A percentile compares a stretch with the other conserved stretches of the same genome.
Conservation (phyloP, 2,113 vertebrate species). For the Triplophysa siluroides region DNA sequence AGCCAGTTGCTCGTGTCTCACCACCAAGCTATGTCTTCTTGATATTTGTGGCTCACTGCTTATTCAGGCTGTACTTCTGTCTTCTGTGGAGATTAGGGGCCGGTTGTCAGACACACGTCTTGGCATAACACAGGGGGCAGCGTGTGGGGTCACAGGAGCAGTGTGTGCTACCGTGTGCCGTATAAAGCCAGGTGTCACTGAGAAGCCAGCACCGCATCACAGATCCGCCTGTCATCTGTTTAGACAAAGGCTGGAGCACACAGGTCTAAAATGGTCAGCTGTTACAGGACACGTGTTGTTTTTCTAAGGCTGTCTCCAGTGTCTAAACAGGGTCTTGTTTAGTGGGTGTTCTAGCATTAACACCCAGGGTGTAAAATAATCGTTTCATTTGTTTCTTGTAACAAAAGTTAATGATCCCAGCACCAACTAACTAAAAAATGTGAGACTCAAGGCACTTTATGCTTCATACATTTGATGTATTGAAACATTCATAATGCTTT, state of each 20-base stretch:
- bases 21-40: constrained; percentile 51
- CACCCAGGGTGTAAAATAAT: constrained; percentile 29
- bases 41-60: constrained; percentile 64
- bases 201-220: constrained; percentile 19
- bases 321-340: constrained; percentile 23
- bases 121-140: constrained; percentile 64
- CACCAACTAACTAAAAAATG: not conserved
- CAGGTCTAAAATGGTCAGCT: constrained; percentile 67
- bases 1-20: constrained; percentile 64
- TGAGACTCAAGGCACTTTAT: no score
- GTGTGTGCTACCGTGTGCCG: constrained; percentile 59
- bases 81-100: constrained; percentile 60
- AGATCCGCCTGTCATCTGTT: constrained; percentile 60
- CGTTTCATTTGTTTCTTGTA: not conserved
- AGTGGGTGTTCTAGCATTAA: constrained; percentile 44
- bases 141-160: constrained; percentile 59
- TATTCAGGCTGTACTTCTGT: constrained; percentile 68
- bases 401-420: not conserved
- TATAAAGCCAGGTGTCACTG: constrained; percentile 70
- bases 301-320: constrained; percentile 31
- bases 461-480: no score
- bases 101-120: constrained; percentile 62
- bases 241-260: constrained; percentile 62
- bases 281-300: constrained; percentile 28
- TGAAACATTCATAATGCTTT: no score